Percentiles rank a stretch among this genome's conserved stretches.
Evolutionary conservation across 2,113 vertebrate species (phyloP).

Genomic region (Leucopsar rothschildi): DNA sequence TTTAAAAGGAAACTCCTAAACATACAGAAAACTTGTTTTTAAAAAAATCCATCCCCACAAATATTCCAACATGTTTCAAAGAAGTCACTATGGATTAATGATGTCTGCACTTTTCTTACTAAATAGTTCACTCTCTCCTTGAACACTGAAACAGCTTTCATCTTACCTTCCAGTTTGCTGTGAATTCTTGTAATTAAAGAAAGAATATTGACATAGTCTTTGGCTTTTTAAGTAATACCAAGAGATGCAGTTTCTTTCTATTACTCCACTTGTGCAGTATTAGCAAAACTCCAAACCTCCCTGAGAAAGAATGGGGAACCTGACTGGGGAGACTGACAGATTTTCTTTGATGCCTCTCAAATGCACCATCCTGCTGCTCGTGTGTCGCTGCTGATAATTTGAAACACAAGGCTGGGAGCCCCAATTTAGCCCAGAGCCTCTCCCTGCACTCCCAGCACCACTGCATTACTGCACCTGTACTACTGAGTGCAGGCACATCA

Average conservation of each 20-base stretch:
- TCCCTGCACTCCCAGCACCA: neutral
- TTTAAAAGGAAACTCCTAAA: neutral
- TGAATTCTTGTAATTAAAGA: neutral
- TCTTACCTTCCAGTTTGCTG: neutral
- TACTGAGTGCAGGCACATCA: rapidly evolving
- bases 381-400: rapidly evolving
- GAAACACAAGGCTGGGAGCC: neutral
- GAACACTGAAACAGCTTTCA: neutral
- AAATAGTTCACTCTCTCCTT: neutral
- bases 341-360: neutral
- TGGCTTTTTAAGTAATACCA: neutral
- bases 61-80: neutral
- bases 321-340: neutral
- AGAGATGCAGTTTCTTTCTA: neutral
- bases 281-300: neutral
- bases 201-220: neutral
- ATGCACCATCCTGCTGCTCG: rapidly evolving
- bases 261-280: neutral
- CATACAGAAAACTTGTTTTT: neutral
- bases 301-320: neutral
- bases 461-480: neutral
- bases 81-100: neutral
- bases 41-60: neutral
- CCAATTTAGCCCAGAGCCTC: neutral
- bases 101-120: neutral